A percentile compares a stretch with the other conserved stretches of the same genome.
Conservation (phyloP, 2,797 vertebrate genomes). For the Naso thynnoides region DNA sequence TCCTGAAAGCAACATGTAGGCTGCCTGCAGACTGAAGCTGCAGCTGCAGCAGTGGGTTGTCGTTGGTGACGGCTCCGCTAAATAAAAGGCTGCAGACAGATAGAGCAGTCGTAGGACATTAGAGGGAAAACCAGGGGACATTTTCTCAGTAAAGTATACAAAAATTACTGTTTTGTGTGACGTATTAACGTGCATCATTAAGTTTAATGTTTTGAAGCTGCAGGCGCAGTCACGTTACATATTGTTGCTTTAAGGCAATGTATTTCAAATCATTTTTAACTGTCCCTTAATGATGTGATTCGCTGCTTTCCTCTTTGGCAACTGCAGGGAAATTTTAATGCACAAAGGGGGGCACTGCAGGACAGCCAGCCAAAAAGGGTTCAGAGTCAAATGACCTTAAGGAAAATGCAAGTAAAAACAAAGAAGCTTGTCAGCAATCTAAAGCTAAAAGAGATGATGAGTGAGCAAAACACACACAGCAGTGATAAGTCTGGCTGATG, state of each 20-base stretch:
- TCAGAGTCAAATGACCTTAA: constrained; percentile 5
- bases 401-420: neutral
- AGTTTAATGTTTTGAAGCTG: too few species aligned
- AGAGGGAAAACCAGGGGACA: too few species aligned
- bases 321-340: constrained; percentile 36
- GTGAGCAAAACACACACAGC: neutral
- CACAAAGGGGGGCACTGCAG: constrained; percentile 22
- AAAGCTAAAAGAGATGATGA: neutral
- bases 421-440: neutral
- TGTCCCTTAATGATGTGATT: constrained; percentile 49
- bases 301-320: constrained; percentile 38
- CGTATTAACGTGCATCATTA: too few species aligned
- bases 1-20: too few species aligned
- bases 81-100: too few species aligned
- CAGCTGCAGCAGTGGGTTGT: too few species aligned
- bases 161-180: too few species aligned
- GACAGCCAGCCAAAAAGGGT: constrained; percentile 24
- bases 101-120: too few species aligned
- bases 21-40: too few species aligned
- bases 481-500: constrained; percentile 1
- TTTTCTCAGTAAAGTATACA: too few species aligned
- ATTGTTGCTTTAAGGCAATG: neutral
- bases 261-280: constrained; percentile 10
- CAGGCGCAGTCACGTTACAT: too few species aligned
- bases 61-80: too few species aligned